Evolutionary conservation across 1,140 invertebrate genomes (phyloP), one percentile per base, ranked within the genome.

Genomic region (Episyrphus balteatus): DNA sequence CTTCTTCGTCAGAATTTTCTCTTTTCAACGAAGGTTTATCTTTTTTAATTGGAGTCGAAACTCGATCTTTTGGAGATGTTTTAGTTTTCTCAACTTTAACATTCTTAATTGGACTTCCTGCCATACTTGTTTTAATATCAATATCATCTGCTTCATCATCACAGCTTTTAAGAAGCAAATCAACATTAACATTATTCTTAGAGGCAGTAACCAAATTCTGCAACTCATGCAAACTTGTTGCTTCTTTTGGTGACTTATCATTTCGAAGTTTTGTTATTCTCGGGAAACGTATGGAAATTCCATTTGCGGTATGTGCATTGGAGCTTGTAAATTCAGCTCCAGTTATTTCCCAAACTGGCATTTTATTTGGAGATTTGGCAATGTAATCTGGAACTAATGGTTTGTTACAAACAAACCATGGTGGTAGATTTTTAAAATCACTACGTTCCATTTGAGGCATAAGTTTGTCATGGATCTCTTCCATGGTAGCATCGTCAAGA

Each of bases 321-420:
- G 76, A 73, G 63, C 89, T 82, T 9, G 86, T 90, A 55, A 95
- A 88, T 69, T 96, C 91, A 0, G 92, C 91, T 1, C 91, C 92
- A 2, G 86, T 87, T 31, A 96, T 91, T 73, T 95, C 90, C 91
- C 91, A 95, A 13, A 95, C 85, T 3, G 88, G 91, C 62, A 89
- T 82, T 44, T 81, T 72, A 69, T 86, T 85, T 0, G 92, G 91
- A 72, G 92, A 80, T 51, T 70, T 75, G 12, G 84, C 84, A 5
- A 95, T 77, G 69, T 92, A 93, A 73, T 95, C 91, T 1, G 92
- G 92, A 10, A 91, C 71, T 72, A 95, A 77, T 1, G 80, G 75
- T 62, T 86, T 89, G 26, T 82, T 89, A 38, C 86, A 84, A 39
- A 77, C 75, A n/a, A 95, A 64, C 91, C 91, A 94, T 1, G 67